Conservation (phyloP, 2,797 vertebrate species). For the Tapirus indicus region DNA sequence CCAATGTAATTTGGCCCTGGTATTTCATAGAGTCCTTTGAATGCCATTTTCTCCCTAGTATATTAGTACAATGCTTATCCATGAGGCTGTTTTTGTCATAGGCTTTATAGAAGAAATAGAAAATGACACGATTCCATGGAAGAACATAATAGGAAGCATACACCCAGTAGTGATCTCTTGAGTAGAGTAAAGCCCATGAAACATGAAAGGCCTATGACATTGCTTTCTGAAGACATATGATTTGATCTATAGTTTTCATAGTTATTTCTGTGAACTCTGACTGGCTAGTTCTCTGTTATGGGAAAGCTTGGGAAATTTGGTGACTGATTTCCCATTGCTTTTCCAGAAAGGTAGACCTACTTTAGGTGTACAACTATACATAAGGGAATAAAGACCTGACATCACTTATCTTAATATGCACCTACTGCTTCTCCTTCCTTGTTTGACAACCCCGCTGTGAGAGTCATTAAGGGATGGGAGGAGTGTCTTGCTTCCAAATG, state of each 20-base stretch:
- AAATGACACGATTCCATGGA: slow-evolving; percentile 61
- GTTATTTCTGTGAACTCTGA: slow-evolving; percentile 9
- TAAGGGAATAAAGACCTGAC: background rate
- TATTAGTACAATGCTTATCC: slow-evolving; percentile 54
- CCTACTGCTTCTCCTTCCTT: background rate
- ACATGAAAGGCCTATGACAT: background rate
- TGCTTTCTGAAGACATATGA: background rate
- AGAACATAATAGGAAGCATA: background rate
- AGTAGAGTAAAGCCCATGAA: background rate
- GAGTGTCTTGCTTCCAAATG: background rate
- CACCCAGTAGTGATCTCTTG: background rate
- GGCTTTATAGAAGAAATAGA: slow-evolving; percentile 60
- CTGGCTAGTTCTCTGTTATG: background rate
- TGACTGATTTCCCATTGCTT: background rate
- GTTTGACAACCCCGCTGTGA: background rate
- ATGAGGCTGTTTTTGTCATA: slow-evolving; percentile 57
- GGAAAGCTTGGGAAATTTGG: background rate
- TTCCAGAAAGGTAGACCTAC: background rate
- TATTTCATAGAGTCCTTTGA: slow-evolving; percentile 73
- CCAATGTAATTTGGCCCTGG: slow-evolving; percentile 59
- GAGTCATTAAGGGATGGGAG: background rate
- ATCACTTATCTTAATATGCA: background rate
- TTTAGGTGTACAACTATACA: background rate
- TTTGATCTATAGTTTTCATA: background rate
- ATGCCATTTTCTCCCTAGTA: background rate